Base-by-base conservation (phyloP, 2,113 vertebrate genomes). In the Camelus dromedarius region DNA sequence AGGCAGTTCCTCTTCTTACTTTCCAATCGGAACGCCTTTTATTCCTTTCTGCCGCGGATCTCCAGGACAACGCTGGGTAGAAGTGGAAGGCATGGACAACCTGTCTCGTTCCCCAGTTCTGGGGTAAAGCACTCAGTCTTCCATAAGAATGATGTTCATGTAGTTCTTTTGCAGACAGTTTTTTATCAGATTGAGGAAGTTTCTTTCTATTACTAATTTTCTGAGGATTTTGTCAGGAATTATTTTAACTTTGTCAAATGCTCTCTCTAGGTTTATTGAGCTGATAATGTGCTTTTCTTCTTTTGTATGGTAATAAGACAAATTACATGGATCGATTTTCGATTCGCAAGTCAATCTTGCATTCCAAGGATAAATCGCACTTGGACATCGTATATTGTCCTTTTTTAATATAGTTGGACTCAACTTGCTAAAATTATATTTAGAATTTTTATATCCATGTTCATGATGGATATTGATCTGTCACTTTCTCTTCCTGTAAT, bases 261-360 rank as follows among this genome's bases (percentile, higher is more conserved):
- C 24, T 66, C 30, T 83, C 92, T 22, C 56, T 67, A 26, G 80
- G 24, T 94, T 89, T 92, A 62, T 50, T 94, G 48, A 93, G 42
- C 46, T 69, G 1, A 92, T 75, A 64, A 73, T 81, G 52, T 75
- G 28, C 32, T 52, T 46, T 14, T 26, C 28, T 60, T 50, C n/a
- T 89, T 87, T 84, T 52, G 10, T 56, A 86, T 96, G 24, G 3
- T 24, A 79, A 75, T n/a, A 91, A 88, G 35, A 58, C 58, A 46
- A 84, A 89, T 88, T 91, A 54, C 8, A 80, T 26, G 66, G 52
- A 70, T 52, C 67, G 18, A 75, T 62, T 79, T 86, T 93, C 46
- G 19, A 32, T 60, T 42, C 18, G 62, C 48, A 88, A 93, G 5
- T 83, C 54, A 89, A 67, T 5, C 11, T 66, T 91, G 42, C 14